phyloP scores from a whole-genome alignment of 2,888 invertebrate genomes.

The Stenurella melanura region DNA sequence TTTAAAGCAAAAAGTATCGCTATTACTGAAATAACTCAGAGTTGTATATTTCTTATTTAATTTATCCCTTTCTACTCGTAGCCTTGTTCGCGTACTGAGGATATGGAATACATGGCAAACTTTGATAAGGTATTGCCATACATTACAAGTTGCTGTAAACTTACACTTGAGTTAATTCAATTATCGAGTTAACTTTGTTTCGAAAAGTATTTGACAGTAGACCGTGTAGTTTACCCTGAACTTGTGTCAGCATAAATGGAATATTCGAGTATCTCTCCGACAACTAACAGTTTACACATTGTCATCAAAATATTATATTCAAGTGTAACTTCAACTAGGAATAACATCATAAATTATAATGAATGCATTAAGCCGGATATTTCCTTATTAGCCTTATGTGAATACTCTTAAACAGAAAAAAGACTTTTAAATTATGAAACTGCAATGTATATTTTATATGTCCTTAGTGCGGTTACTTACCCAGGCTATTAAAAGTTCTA shows the following conservation, averaged over 20 bases:
- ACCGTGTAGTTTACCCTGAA: conserved; percentile 54
- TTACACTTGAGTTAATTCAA: conserved; percentile 57
- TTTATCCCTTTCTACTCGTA: conserved; percentile 5
- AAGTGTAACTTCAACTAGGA: conserved; percentile 8
- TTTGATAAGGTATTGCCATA: conserved; percentile 47
- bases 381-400: background rate
- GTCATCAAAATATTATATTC: conserved; percentile 22
- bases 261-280: conserved; percentile 48
- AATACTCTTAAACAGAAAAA: background rate
- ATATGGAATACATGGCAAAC: conserved; percentile 32
- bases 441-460: no score
- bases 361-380: background rate
- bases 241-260: conserved; percentile 57
- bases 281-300: conserved; percentile 33
- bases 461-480: no score
- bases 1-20: background rate
- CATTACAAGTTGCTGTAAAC: conserved; percentile 48
- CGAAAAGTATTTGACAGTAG: conserved; percentile 54
- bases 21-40: conserved; percentile 2
- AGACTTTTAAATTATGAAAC: no score
- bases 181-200: conserved; percentile 56
- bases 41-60: conserved; percentile 14
- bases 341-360: background rate
- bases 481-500: no score
- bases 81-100: background rate